These are phyloP conservation scores for Petrolisthes manimaculis DNA, from an alignment of 2,888 invertebrate genomes.

Conservation along the genomic window DNA sequence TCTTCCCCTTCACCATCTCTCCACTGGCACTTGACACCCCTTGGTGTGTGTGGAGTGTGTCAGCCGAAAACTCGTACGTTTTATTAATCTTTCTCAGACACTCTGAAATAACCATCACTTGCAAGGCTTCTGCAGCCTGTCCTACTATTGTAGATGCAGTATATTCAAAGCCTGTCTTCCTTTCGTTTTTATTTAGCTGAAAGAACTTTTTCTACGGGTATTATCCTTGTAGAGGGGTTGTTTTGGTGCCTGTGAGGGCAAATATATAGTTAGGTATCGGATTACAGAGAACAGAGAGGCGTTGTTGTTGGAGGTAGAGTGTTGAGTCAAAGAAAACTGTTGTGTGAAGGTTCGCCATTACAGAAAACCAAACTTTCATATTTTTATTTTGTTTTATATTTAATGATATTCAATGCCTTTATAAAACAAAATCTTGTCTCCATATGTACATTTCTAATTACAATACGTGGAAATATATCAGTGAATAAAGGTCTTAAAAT, in stretches of 20 bases:
- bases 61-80: neutral
- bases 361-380: neutral
- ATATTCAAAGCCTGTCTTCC: too few relatives aligned
- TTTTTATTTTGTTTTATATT: neutral
- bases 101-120: constrained; percentile 1
- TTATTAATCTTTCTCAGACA: neutral
- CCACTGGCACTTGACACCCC: constrained; percentile 7
- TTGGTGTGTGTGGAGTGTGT: constrained; percentile 2
- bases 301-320: constrained; percentile 3
- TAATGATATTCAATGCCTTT: too few relatives aligned
- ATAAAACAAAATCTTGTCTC: too few relatives aligned
- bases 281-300: constrained; percentile 12
- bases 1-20: neutral
- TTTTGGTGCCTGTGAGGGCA: constrained; percentile 9
- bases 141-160: neutral
- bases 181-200: too few relatives aligned
- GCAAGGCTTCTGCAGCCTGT: neutral
- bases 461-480: too few relatives aligned
- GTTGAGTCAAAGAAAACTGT: constrained; percentile 4
- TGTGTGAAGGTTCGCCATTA: neutral
- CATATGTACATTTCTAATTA: too few relatives aligned
- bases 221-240: neutral
- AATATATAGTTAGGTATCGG: neutral
- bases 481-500: neutral
- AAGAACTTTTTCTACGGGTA: neutral